Conservation (phyloP, 2,113 vertebrate species). For the Lutjanus erythropterus region DNA sequence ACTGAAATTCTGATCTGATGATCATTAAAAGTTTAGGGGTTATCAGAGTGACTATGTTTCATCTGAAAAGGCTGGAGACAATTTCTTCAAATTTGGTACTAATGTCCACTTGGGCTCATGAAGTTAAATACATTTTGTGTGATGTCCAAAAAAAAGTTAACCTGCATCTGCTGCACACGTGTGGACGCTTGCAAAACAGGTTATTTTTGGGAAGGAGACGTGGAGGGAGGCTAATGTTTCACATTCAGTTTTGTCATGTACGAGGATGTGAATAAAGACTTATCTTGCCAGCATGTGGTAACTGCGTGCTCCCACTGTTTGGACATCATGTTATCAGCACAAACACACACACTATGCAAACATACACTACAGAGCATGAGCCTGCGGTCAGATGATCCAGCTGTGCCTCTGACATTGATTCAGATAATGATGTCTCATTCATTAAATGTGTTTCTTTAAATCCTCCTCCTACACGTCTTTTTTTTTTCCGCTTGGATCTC, state of each 20-base stretch:
- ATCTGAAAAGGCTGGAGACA: too few relatives aligned
- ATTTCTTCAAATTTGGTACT: too few relatives aligned
- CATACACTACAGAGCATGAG: background rate
- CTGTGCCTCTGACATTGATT: constrained; percentile 29
- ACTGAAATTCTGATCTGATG: background rate
- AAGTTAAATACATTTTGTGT: too few relatives aligned
- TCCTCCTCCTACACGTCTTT: background rate
- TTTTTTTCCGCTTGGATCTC: background rate
- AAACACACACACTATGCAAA: constrained; percentile 6
- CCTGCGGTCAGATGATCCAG: constrained; percentile 15
- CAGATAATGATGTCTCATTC: constrained; percentile 25
- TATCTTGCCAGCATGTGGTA: background rate
- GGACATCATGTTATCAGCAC: constrained; percentile 17
- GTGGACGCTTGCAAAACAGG: background rate
- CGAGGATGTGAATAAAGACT: background rate
- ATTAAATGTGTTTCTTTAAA: constrained; percentile 31
- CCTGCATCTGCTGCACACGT: too few relatives aligned
- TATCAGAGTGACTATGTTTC: background rate
- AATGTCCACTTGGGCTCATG: too few relatives aligned
- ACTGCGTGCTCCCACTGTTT: constrained; percentile 2
- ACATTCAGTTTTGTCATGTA: background rate
- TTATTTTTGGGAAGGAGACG: background rate
- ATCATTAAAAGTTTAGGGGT: background rate
- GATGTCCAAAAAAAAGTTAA: too few relatives aligned
- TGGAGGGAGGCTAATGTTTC: background rate